Percentiles rank a stretch among this genome's conserved stretches.
Evolutionary conservation across 2,797 vertebrate genomes (phyloP).

Genomic region (Mormyrus hasselquistii): DNA sequence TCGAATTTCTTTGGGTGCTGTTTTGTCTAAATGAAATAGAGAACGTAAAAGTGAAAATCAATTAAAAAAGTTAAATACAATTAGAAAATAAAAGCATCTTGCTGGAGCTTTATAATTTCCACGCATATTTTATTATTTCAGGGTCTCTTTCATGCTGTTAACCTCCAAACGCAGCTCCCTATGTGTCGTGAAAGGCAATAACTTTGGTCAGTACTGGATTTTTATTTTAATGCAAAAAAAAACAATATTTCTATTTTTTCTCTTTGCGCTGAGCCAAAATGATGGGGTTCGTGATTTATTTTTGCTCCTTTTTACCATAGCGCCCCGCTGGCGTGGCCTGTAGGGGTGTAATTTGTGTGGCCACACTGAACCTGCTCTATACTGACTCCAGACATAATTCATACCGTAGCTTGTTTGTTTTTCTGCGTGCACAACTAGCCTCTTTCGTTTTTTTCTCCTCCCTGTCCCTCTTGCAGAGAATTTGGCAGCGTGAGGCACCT

Average conservation of each 20-base stretch:
- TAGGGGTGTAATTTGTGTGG: constrained; percentile 43
- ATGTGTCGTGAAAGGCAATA: not conserved
- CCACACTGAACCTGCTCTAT: constrained; percentile 34
- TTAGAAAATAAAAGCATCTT: constrained; percentile 3
- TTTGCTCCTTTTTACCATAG: constrained; percentile 32
- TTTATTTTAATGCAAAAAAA: constrained; percentile 29
- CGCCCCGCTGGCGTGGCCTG: constrained; percentile 1
- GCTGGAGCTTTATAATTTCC: not conserved
- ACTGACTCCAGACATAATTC: constrained; percentile 51
- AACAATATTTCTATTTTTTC: constrained; percentile 49
- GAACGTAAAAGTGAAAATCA: not conserved
- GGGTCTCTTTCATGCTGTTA: not conserved
- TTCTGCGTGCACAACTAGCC: constrained; percentile 25
- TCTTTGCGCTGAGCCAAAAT: constrained; percentile 39
- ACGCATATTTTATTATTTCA: not conserved
- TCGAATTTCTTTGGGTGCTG: not conserved
- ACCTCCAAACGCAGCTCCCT: not conserved
- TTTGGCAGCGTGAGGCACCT: not conserved
- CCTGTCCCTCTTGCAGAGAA: not conserved
- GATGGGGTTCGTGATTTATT: constrained; percentile 48
- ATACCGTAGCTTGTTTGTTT: constrained; percentile 38
- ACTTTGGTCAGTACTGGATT: not conserved
- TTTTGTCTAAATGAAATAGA: not conserved
- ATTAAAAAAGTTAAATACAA: not conserved
- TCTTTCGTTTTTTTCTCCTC: constrained; percentile 20